Evolutionary conservation across 2,797 vertebrate species (phyloP).

Genomic region (Pelobates cultripes): DNA sequence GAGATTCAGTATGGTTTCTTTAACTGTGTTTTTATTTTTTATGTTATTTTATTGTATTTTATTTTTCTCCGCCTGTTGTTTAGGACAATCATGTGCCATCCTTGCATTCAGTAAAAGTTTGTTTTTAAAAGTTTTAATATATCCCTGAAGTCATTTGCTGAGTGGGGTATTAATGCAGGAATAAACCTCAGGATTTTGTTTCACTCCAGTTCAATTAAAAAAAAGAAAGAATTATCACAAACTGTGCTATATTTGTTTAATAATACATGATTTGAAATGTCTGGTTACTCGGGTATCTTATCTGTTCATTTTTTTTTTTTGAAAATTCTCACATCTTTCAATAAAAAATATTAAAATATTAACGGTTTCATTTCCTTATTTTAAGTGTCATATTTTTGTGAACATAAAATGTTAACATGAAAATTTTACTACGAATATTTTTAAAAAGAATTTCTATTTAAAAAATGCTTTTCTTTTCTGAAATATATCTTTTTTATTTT

Average conservation of each 20-base stretch:
- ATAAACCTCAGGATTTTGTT: conserved; percentile 91
- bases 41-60: conserved; percentile 59
- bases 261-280: conserved; percentile 81
- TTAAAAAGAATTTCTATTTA: too few relatives aligned
- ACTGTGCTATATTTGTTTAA: conserved; percentile 78
- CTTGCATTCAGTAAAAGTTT: conserved; percentile 62
- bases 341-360: conserved; percentile 75
- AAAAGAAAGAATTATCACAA: conserved; percentile 73
- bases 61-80: conserved; percentile 70
- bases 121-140: conserved; percentile 14
- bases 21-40: conserved; percentile 75
- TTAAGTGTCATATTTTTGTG: not conserved
- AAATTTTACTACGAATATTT: too few relatives aligned
- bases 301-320: conserved; percentile 69
- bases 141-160: conserved; percentile 46
- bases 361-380: conserved; percentile 35
- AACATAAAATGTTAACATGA: too few relatives aligned
- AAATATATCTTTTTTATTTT: too few relatives aligned
- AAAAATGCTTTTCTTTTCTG: too few relatives aligned
- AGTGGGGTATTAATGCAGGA: conserved; percentile 71
- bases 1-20: conserved; percentile 66
- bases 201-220: conserved; percentile 79
- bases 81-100: conserved; percentile 81
- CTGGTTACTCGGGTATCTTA: conserved; percentile 83
- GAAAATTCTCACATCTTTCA: conserved; percentile 89